Evolutionary conservation across 2,888 invertebrate species (phyloP).

Genomic region (Seira ritae): DNA sequence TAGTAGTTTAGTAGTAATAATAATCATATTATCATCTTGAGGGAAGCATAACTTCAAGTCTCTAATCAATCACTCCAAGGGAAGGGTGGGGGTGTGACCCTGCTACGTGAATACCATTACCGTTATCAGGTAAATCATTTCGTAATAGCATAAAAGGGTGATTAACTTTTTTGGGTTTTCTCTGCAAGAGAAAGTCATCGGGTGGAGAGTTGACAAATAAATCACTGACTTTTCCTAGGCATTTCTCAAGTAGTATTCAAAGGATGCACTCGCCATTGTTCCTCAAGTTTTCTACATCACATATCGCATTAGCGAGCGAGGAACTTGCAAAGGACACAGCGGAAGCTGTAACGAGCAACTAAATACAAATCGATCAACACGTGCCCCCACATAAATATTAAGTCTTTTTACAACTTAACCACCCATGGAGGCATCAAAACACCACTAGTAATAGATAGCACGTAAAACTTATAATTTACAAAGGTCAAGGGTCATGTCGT

Average conservation of each 20-base stretch:
- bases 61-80: slow-evolving; percentile 4
- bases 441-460: slow-evolving; percentile 49
- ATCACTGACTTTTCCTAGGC: slow-evolving; percentile 35
- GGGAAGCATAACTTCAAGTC: not conserved
- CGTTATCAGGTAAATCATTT: not conserved
- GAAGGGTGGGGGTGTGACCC: not conserved
- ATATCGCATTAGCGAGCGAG: not conserved
- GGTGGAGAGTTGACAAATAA: slow-evolving; percentile 17
- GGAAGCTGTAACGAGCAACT: slow-evolving; percentile 8
- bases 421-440: slow-evolving; percentile 50
- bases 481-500: slow-evolving; percentile 73
- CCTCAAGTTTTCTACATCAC: slow-evolving; percentile 8
- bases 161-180: not conserved
- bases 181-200: slow-evolving; percentile 18
- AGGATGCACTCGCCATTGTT: slow-evolving; percentile 8
- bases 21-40: slow-evolving; percentile 21
- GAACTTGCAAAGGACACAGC: not conserved
- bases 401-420: slow-evolving; percentile 41
- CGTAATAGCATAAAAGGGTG: slow-evolving; percentile 3
- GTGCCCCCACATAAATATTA: slow-evolving; percentile 61
- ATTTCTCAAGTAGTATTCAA: slow-evolving; percentile 27
- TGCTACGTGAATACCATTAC: not conserved
- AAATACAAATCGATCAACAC: slow-evolving; percentile 54
- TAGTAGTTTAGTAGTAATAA: not conserved
- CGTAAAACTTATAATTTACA: slow-evolving; percentile 50